Evolutionary conservation across 2,797 vertebrate genomes (phyloP), one percentile per base, ranked within the genome.

Genomic region (Cyclura pinguis): DNA sequence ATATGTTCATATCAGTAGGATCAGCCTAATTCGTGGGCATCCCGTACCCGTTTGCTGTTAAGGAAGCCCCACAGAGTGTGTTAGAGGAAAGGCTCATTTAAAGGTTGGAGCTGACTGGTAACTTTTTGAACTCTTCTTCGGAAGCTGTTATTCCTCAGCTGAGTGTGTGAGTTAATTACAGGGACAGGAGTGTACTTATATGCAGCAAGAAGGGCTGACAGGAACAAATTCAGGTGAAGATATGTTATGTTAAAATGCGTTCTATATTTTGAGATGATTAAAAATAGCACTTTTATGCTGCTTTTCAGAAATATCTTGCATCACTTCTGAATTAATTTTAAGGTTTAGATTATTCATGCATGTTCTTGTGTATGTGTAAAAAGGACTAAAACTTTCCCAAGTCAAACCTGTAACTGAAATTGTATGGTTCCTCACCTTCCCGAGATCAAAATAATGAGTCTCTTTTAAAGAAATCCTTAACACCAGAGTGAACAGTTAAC

Each of bases 401-500:
- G 29, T 59, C 18, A 47, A 74, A 80, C 81, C 59, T n/a, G 9
- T 64, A 52, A 42, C 6, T 35, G 86, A n/a, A 24, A 29, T 38
- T 38, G 29, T 57, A n/a, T 84, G 42, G 55, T 13, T 76, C 52
- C 14, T 73, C 7, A 35, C 64, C 5, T 6, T 32, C 16, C 59
- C 69, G 57, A 83, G 80, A 83, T 69, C 72, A 91, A 84, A 52
- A 73, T 35, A 78, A 84, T 14, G 35, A 64, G 35, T 73, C 67
- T 86, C 50, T 57, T 85, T 52, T 35, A 83, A 57, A 85, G 29
- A 27, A 29, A 47, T 27, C 20, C 35, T 89, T 76, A 82, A 82
- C 24, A 47, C 35, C 81, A 81, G 52, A 32, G n/a, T 52, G 32
- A 57, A 82, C 69, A 35, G 24, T 85, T 78, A 85, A 89, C 77